Evolutionary conservation across 2,113 vertebrate species (phyloP).

Genomic region (Falcunculus frontatus): DNA sequence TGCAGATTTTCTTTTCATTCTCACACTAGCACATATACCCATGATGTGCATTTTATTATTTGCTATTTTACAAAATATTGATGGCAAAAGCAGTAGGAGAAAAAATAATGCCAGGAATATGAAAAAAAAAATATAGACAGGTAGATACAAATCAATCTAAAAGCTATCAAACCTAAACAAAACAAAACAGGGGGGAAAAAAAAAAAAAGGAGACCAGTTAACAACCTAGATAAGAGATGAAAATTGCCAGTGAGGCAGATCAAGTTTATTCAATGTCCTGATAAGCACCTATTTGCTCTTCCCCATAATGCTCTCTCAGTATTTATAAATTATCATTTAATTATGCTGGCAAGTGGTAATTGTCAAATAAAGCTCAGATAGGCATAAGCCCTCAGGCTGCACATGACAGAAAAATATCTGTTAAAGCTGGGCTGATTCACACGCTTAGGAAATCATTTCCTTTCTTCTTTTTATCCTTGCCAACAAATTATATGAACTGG

Average conservation of each 20-base stretch:
- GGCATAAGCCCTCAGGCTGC: slow-evolving; percentile 79
- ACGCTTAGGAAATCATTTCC: slow-evolving; percentile 80
- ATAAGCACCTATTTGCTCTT: slow-evolving; percentile 90
- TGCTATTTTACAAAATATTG: slow-evolving; percentile 38
- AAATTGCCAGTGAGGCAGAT: slow-evolving; percentile 86
- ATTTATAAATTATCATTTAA: slow-evolving; percentile 95
- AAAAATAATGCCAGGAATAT: slow-evolving; percentile 30
- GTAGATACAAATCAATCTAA: slow-evolving; percentile 62
- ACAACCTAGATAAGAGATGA: slow-evolving; percentile 83
- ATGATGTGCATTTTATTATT: neutral
- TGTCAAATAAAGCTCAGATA: slow-evolving; percentile 86
- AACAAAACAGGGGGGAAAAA: slow-evolving; percentile 1
- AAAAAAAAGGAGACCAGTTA: slow-evolving; percentile 71
- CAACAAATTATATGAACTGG: slow-evolving; percentile 81
- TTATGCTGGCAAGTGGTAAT: slow-evolving; percentile 89
- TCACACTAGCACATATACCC: neutral
- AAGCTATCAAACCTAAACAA: slow-evolving; percentile 72
- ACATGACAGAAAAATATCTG: slow-evolving; percentile 81
- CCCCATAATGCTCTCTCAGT: slow-evolving; percentile 86
- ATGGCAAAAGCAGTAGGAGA: slow-evolving; percentile 10
- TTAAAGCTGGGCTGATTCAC: slow-evolving; percentile 80
- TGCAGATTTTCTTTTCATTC: neutral
- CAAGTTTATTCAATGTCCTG: slow-evolving; percentile 84
- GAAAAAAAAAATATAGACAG: slow-evolving; percentile 9
- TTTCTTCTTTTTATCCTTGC: slow-evolving; percentile 82